Evolutionary conservation across 2,888 invertebrate species (phyloP), one percentile per base, ranked within the genome.

Genomic region (Enchytraeus crypticus): DNA sequence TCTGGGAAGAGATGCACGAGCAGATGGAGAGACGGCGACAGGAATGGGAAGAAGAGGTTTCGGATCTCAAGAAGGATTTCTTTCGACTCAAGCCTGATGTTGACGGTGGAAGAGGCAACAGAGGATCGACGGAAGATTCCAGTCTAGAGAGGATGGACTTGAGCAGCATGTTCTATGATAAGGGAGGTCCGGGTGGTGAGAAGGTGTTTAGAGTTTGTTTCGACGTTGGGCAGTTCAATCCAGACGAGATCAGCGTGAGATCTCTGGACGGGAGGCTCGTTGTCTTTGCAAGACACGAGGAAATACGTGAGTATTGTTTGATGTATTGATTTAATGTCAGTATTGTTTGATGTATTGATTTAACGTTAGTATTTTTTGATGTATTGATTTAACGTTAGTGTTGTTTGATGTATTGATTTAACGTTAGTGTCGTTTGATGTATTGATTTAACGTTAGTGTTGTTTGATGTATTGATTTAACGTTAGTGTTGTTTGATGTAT

Each of bases 21-120:
- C 59, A 67, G n/a, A 68, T 68, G 66, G 65, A 63, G 43, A 43
- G 30, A 29, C 57, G 66, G 29, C 55, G 68, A 21, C 38, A 58
- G 49, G 65, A 68, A 51, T 68, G 68, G 68, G 69, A 68, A 27
- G 62, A 58, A 5, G 69, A 69, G 51, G 66, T 69, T 38, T 64
- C 75, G 43, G 69, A 69, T 56, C 74, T 78, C 72, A 69, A 75
- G 11, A 71, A 72, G 23, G 77, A 78, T 63, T 78, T 78, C 69
- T 77, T 77, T 67, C 73, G 73, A 14, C 68, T 78, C 33, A 75
- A 74, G 60, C 38, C 38, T 38, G 38, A 38, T 8, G n/a, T n/a
- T n/a, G n/a, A n/a, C n/a, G 18, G 38, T 38, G 38, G 38, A 14
- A 18, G 38, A 18, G 38, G 38, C 18, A 8, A 8, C 11, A 38